These are phyloP conservation scores for Scaptomyza cyrtandrae DNA, from an alignment of 2,888 invertebrate species.

Conservation along the genomic window DNA sequence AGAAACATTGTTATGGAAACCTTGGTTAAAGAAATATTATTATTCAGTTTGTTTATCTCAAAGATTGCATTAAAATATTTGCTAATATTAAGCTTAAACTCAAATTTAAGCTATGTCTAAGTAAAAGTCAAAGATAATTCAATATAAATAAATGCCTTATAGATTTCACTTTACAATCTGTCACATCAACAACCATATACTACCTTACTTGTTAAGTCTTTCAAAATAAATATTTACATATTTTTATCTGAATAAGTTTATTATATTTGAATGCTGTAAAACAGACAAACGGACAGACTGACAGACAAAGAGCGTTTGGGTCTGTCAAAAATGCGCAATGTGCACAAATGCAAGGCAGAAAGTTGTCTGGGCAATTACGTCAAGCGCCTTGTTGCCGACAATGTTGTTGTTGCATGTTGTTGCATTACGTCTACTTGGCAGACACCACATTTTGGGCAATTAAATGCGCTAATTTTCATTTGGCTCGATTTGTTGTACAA, in stretches of 20 bases:
- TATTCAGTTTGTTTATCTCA: no score
- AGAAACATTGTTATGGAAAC: no score
- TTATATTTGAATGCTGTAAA: constrained; percentile 22
- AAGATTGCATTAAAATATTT: neutral
- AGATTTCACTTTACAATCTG: no score
- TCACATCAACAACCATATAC: neutral
- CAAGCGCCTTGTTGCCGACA: constrained; percentile 69
- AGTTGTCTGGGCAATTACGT: constrained; percentile 71
- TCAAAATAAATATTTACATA: constrained; percentile 2
- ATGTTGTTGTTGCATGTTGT: constrained; percentile 21
- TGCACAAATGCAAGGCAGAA: constrained; percentile 42
- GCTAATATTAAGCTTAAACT: neutral
- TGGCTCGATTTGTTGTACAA: constrained; percentile 18
- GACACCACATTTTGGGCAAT: constrained; percentile 80
- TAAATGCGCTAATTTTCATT: constrained; percentile 81
- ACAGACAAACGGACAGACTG: constrained; percentile 1
- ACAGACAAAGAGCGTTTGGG: constrained; percentile 13
- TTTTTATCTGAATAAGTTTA: constrained; percentile 1
- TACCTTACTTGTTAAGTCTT: constrained; percentile 1
- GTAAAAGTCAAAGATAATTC: neutral
- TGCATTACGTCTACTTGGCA: constrained; percentile 57
- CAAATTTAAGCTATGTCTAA: no score
- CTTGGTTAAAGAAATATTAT: no score
- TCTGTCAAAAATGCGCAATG: constrained; percentile 46
- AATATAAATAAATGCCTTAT: no score